Conservation (phyloP, 64 coral and sea anemone genomes). For the Dendrophyllia cribrosa region DNA sequence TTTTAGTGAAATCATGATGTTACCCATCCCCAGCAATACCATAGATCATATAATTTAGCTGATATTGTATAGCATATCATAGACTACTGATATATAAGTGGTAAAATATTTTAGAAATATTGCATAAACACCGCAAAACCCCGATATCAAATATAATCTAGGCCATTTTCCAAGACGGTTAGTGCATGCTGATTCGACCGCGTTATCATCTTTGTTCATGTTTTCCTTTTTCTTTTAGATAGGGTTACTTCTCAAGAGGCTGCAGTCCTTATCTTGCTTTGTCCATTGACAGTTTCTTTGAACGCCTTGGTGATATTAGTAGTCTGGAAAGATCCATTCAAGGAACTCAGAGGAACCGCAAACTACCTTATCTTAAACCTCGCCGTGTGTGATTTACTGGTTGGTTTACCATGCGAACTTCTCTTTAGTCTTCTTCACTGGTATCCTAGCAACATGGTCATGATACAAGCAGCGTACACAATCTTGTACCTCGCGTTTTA, state of each 20-base stretch:
- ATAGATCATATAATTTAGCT: too few relatives aligned
- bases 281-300: conserved; percentile 42
- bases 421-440: conserved; percentile 62
- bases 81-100: too few relatives aligned
- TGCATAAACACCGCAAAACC: too few relatives aligned
- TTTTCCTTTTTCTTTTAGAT: neutral
- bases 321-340: conserved; percentile 79
- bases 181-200: neutral
- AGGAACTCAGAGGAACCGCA: conserved; percentile 75
- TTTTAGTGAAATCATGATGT: too few relatives aligned
- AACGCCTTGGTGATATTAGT: conserved; percentile 69
- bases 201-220: neutral
- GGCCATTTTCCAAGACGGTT: too few relatives aligned
- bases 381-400: conserved; percentile 70
- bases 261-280: neutral
- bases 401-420: conserved; percentile 74
- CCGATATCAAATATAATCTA: too few relatives aligned
- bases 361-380: conserved; percentile 80
- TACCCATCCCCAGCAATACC: too few relatives aligned
- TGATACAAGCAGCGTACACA: conserved; percentile 11
- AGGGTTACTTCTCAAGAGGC: neutral
- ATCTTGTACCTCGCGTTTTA: conserved; percentile 30
- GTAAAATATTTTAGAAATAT: too few relatives aligned
- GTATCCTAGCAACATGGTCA: neutral
- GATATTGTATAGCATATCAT: too few relatives aligned